Evolutionary conservation across 1,140 invertebrate species (phyloP), one percentile per base, ranked within the genome.

Genomic region (Drosophila rhopaloa): DNA sequence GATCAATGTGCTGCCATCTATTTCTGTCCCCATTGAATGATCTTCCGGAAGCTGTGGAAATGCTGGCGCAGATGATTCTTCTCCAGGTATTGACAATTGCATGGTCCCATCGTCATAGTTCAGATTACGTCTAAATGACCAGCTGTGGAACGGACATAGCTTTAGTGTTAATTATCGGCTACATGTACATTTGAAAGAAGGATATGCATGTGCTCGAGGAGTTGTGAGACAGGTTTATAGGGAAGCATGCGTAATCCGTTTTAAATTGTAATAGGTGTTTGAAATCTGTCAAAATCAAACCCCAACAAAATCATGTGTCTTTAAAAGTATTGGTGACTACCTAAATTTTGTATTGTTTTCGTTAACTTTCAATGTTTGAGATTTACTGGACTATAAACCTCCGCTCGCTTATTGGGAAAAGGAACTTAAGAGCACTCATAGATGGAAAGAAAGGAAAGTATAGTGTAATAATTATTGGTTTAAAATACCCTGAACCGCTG

Each of bases 141-240:
- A 32, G 47, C 73, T 76, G 73, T 57, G 60, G 24, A 74, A 53
- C 60, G 59, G 35, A 57, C 63, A 40, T 14, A 32, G 9, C 48
- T 66, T 19, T 41, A 53, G 29, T 37, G 32, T 37, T 53, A 41
- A 29, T 32, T 13, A 4, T 32, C 24, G 35, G 29, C 8, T 50
- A n/a, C 24, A 32, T 50, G 48, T 50, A 16, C 4, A 32, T 16
- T 51, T 10, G 5, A 51, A 14, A 48, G 24, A 8, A 50, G 14
- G 29, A 29, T 32, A 32, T 8, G 8, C 5, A 32, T 32, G 7
- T 8, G 29, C 6, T 9, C 11, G n/a, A 14, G 7, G 4, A 50
- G 27, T 5, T n/a, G 11, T 10, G 27, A 8, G 32, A 9, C 10
- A 7, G n/a, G 8, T 2, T 8, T 10, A 10, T n/a, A 48, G 47